Base-by-base conservation (phyloP, 2,888 invertebrate genomes). In the Macaria liturata region DNA sequence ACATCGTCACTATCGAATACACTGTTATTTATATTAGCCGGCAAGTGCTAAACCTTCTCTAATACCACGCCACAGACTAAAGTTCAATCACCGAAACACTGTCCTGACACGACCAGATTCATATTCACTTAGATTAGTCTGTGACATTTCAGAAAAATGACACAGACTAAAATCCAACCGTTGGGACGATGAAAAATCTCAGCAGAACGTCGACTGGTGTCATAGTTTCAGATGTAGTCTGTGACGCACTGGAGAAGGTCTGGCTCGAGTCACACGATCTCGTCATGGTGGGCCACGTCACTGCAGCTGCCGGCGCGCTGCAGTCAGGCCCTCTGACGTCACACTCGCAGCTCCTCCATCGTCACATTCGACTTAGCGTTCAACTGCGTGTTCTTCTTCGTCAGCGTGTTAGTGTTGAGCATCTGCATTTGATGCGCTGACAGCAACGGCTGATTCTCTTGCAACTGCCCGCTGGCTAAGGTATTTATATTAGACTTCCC, bases 281-380 rank as follows among this genome's bases (percentile, higher is more conserved):
- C 91, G 72, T 91, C 91, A 69, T 90, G 90, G 61, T 90, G 90
- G 54, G 78, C 85, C 70, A 91, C 82, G 76, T 91, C 92, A 69
- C 92, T 87, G 90, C 91, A 92, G 82, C 92, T 92, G 80, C 89
- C 91, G 84, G 92, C 80, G 42, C 91, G 90, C 74, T 90, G 92
- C 89, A 92, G 92, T 92, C 92, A 92, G 81, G 91, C 91, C 70
- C 91, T 81, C 85, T 92, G 92, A 81, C 94, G 96, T 96, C 96
- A 97, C 95, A 97, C 96, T 61, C 96, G 90, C 88, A 96, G 78
- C 86, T 96, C 96, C 89, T 97, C 96, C 96, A 96, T 96, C 69
- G 94, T 92, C 64, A 92, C 85, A 52, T 89, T 90, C 55, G 92
- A 92, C 71, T 94, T 94, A 32, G 93, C 93, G 87, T 94, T 94